These are phyloP conservation scores for Limosa lapponica DNA, from an alignment of 2,797 vertebrate species.

Conservation along the genomic window DNA sequence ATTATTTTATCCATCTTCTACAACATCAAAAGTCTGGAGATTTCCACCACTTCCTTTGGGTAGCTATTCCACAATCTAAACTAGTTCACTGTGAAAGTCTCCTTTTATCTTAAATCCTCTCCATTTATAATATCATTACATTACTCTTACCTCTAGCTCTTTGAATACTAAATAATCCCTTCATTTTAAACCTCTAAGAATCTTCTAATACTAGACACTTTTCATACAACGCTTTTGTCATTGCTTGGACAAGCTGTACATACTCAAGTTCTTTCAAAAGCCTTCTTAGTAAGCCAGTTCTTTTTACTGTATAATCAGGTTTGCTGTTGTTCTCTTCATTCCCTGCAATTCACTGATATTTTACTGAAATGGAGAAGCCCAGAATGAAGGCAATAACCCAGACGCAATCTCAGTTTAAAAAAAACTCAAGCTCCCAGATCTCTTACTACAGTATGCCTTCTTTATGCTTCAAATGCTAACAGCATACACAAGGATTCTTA, in stretches of 20 bases:
- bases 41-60: neutral
- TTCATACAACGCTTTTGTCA: neutral
- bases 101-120: constrained; percentile 24
- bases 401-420: fast-evolving
- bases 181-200: neutral
- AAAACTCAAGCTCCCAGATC: neutral
- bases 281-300: neutral
- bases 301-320: neutral
- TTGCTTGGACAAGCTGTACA: constrained; percentile 10
- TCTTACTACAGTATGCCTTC: neutral
- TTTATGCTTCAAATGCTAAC: neutral
- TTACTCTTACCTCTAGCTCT: neutral
- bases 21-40: neutral
- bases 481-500: neutral
- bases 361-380: neutral
- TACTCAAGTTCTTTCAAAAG: constrained; percentile 2
- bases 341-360: neutral
- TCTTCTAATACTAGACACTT: constrained; percentile 8
- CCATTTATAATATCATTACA: neutral
- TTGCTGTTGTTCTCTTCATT: neutral
- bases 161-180: constrained; percentile 32
- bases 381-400: neutral
- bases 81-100: neutral
- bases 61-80: neutral
- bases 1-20: neutral